phyloP scores from a whole-genome alignment of 2,888 invertebrate species.

The Xestia xanthographa region DNA sequence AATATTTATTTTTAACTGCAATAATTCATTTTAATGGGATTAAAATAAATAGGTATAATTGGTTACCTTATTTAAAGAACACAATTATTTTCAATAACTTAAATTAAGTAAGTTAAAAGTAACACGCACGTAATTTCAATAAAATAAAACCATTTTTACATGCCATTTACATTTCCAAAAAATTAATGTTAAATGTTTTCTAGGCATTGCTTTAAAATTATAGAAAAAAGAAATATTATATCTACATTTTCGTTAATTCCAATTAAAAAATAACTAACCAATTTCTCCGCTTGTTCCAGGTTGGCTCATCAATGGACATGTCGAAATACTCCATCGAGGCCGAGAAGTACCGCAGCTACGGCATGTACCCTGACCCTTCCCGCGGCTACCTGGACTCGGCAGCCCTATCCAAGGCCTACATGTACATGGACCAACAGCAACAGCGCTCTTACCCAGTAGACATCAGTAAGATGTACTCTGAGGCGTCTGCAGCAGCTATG shows the following conservation, averaged over 20 bases:
- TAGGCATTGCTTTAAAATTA: too few relatives aligned
- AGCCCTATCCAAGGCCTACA: conserved; percentile 93
- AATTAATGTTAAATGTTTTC: too few relatives aligned
- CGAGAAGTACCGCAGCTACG: conserved; percentile 94
- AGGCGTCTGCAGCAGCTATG: conserved; percentile 91
- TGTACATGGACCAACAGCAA: conserved; percentile 93
- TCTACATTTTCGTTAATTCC: background rate
- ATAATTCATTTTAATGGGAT: conserved; percentile 29
- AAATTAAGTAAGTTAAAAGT: background rate
- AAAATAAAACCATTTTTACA: background rate
- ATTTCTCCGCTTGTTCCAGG: conserved; percentile 88
- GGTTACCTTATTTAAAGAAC: conserved; percentile 17
- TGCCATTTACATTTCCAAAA: too few relatives aligned
- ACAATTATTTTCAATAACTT: conserved; percentile 11
- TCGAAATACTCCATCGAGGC: conserved; percentile 94
- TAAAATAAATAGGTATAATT: conserved; percentile 39
- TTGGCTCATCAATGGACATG: conserved; percentile 94
- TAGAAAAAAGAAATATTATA: background rate
- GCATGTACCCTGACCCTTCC: conserved; percentile 94
- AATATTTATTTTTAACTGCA: conserved; percentile 25
- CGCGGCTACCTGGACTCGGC: conserved; percentile 93
- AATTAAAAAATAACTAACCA: background rate
- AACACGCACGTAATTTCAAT: background rate
- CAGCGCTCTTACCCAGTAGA: conserved; percentile 91
- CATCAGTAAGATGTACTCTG: conserved; percentile 92